Conservation (phyloP, 2,113 vertebrate genomes). For the Prunella himalayana region DNA sequence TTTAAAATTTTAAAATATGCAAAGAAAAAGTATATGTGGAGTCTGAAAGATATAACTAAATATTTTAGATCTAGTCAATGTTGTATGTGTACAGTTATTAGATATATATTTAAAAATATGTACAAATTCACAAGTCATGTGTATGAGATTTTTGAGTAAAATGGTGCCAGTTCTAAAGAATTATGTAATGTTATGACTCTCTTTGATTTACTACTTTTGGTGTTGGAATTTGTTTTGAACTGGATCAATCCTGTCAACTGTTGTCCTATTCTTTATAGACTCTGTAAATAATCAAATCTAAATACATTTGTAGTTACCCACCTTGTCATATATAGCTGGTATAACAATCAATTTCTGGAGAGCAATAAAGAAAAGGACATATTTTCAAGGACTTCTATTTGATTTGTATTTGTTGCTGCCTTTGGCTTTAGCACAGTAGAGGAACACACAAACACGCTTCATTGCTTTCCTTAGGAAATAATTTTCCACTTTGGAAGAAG, state of each 20-base stretch:
- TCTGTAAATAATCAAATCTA: slow-evolving; percentile 22
- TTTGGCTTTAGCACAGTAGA: not conserved
- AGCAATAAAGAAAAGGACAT: not conserved
- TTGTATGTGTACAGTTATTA: not conserved
- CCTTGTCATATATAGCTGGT: not conserved
- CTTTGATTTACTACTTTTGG: not conserved
- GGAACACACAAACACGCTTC: not conserved
- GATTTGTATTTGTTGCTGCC: slow-evolving; percentile 5
- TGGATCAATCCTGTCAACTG: not conserved
- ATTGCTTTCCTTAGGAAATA: not conserved
- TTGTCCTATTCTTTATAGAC: not conserved
- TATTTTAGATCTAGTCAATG: not conserved
- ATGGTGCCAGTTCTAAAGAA: not conserved
- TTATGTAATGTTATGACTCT: not conserved
- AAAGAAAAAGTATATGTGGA: not conserved
- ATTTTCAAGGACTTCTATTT: slow-evolving; percentile 28
- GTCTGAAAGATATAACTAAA: not conserved
- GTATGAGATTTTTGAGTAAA: not conserved
- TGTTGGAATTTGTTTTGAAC: not conserved
- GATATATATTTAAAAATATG: not conserved
- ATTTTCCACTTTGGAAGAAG: not conserved
- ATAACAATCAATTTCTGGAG: not conserved
- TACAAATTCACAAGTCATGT: not conserved
- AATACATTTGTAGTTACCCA: slow-evolving; percentile 25
- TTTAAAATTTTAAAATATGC: not conserved